Evolutionary conservation across 1,140 invertebrate genomes (phyloP), one percentile per base, ranked within the genome.

Genomic region (Choristoneura fumiferana): DNA sequence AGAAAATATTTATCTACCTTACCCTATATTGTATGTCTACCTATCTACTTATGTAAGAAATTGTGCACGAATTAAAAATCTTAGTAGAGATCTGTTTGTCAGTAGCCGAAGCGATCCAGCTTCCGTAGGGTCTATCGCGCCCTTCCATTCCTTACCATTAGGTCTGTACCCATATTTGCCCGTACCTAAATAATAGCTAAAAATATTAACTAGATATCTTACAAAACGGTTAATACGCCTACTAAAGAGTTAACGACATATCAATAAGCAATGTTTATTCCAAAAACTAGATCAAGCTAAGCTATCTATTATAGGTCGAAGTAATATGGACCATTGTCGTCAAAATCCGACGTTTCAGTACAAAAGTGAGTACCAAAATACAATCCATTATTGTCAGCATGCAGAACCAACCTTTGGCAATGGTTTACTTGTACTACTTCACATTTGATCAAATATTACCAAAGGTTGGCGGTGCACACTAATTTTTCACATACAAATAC

Each of bases 301-400:
- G 81, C 69, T 77, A 81, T 73, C 74, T 82, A 76, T 62, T 54
- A 76, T 72, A 80, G 65, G 63, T 81, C 71, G 69, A 75, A 74
- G 60, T 67, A 73, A 78, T 40, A 77, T 80, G 83, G 83, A 84
- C 81, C 62, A 65, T 59, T 76, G 76, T 81, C 81, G 69, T 67
- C 55, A 69, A 72, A 73, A 69, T 63, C 65, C 79, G 76, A 81
- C 81, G 62, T 67, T 62, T 73, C 63, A 81, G 74, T 86, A 86
- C 79, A 86, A 86, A 84, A 86, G 58, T 76, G 69, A 80, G 79
- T 86, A 86, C 83, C 81, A 84, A 86, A 86, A 86, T 84, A 84
- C 71, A 76, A 79, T 81, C 73, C 74, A 73, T 77, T 75, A 58
- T 39, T 64, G 60, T 60, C 49, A 29, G 39, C 57, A 29, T 63